phyloP scores from a whole-genome alignment of 2,888 invertebrate genomes.

The Scaptodrosophila latifasciaeformis region DNA sequence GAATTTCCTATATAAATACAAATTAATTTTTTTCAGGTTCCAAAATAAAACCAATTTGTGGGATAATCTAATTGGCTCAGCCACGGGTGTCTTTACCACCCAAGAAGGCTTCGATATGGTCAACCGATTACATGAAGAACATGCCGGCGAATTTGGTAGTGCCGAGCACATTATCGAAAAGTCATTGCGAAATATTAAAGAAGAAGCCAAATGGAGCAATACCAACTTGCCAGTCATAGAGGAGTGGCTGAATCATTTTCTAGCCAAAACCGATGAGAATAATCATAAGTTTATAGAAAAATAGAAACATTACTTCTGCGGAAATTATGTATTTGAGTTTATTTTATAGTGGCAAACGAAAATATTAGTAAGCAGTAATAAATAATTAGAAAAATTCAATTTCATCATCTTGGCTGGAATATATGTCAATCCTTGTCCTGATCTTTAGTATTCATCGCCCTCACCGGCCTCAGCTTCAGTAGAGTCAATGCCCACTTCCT shows the following conservation, averaged over 20 bases:
- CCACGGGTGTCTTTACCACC: slow-evolving; percentile 85
- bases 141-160: slow-evolving; percentile 82
- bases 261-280: not conserved
- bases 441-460: slow-evolving; percentile 84
- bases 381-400: not conserved
- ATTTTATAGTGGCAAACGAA: slow-evolving; percentile 1
- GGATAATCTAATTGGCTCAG: slow-evolving; percentile 84
- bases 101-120: slow-evolving; percentile 84
- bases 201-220: slow-evolving; percentile 85
- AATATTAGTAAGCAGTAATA: slow-evolving; percentile 1
- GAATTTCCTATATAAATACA: not conserved
- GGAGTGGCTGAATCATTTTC: slow-evolving; percentile 81
- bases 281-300: not conserved
- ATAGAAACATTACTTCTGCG: not conserved
- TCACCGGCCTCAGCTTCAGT: slow-evolving; percentile 88
- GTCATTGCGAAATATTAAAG: slow-evolving; percentile 83
- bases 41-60: slow-evolving; percentile 83
- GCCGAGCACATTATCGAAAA: slow-evolving; percentile 85
- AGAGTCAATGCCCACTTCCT: slow-evolving; percentile 91
- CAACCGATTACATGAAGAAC: slow-evolving; percentile 79
- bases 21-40: slow-evolving; percentile 76
- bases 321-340: not conserved
- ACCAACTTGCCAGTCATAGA: slow-evolving; percentile 85
- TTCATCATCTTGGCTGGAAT: not conserved
- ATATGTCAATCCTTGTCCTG: no score